Evolutionary conservation across 2,797 vertebrate genomes (phyloP).

Genomic region (Vespertilio murinus): DNA sequence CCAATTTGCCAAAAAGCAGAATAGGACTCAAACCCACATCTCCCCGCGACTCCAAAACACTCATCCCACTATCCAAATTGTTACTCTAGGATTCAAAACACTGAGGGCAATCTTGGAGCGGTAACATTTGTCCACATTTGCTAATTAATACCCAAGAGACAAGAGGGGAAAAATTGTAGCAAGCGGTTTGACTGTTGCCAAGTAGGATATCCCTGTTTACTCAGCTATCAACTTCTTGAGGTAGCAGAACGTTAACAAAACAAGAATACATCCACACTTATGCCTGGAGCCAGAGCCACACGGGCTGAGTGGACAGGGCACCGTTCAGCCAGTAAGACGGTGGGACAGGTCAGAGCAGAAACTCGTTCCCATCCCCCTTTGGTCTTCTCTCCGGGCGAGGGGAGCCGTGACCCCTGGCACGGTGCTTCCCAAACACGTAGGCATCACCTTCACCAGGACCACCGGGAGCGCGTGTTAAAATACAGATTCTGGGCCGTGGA

Average conservation of each 20-base stretch:
- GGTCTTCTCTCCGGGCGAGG: not conserved
- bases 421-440: not conserved
- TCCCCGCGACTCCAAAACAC: not conserved
- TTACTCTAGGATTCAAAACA: not conserved
- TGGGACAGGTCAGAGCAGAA: not conserved
- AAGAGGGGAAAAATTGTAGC: not conserved
- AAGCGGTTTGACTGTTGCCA: not conserved
- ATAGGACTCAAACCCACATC: not conserved
- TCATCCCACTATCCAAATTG: not conserved
- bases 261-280: not conserved
- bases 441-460: not conserved
- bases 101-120: not conserved
- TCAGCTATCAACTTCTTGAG: not conserved
- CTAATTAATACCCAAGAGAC: not conserved
- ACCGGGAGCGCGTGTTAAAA: not conserved
- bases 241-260: not conserved
- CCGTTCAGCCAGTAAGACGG: not conserved
- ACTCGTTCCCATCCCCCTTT: not conserved
- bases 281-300: not conserved
- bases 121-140: not conserved
- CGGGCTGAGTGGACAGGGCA: rapidly evolving
- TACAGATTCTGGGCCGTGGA: not conserved
- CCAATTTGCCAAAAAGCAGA: not conserved
- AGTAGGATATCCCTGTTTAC: not conserved
- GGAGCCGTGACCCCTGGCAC: not conserved